These are phyloP conservation scores for Trichonephila inaurata DNA, from an alignment of 1,140 invertebrate genomes.

Conservation along the genomic window DNA sequence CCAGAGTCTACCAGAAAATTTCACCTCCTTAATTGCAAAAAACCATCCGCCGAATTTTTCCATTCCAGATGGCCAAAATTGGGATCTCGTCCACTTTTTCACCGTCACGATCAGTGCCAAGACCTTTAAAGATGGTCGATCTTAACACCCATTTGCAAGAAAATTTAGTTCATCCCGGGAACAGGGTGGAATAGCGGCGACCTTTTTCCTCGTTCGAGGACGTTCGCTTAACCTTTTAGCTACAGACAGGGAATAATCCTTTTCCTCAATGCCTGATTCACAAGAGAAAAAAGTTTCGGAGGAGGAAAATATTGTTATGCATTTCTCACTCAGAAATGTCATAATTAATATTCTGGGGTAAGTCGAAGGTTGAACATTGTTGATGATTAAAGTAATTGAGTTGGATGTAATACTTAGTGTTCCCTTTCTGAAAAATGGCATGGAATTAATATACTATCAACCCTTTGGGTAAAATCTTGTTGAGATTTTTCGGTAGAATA, in stretches of 20 bases:
- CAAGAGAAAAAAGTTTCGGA: background rate
- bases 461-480: too few relatives aligned
- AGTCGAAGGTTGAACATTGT: too few relatives aligned
- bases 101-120: slow-evolving; percentile 37
- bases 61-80: background rate
- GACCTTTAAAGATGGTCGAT: background rate
- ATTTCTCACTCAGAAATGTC: background rate
- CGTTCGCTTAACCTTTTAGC: slow-evolving; percentile 53
- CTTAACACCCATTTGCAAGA: slow-evolving; percentile 42
- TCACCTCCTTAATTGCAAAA: background rate
- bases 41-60: background rate
- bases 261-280: background rate
- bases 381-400: too few relatives aligned
- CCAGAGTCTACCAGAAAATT: background rate
- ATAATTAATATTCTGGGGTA: background rate
- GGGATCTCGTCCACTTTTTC: background rate
- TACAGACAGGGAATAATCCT: background rate
- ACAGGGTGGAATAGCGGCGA: background rate
- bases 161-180: slow-evolving; percentile 35
- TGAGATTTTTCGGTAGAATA: too few relatives aligned
- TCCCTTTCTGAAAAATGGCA: too few relatives aligned
- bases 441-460: too few relatives aligned
- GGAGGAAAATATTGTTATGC: background rate
- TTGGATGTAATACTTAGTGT: too few relatives aligned
- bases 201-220: slow-evolving; percentile 40